Percentiles rank a stretch among this genome's conserved stretches.
These are phyloP conservation scores for Cylas formicarius DNA, from an alignment of 1,140 invertebrate species.

Conservation along the genomic window DNA sequence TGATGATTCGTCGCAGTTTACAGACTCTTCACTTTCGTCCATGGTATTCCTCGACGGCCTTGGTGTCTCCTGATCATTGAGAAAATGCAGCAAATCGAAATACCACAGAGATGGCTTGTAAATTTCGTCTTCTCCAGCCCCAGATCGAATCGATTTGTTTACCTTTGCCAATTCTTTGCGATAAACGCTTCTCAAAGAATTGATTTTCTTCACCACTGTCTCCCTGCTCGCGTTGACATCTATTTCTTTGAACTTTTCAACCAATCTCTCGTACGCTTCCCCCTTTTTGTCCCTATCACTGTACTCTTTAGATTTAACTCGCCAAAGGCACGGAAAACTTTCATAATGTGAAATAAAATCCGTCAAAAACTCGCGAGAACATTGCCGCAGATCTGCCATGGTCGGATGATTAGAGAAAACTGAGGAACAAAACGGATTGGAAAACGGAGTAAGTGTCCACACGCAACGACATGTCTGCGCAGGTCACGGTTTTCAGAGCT, in stretches of 20 bases:
- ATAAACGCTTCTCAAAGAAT: slow-evolving; percentile 26
- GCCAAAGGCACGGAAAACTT: slow-evolving; percentile 33
- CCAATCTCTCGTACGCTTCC: slow-evolving; percentile 28
- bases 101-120: slow-evolving; percentile 29
- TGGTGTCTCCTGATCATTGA: slow-evolving; percentile 25
- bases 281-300: slow-evolving; percentile 27
- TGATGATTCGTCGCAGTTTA: background rate
- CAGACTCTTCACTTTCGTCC: slow-evolving; percentile 5
- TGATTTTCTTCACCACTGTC: slow-evolving; percentile 35
- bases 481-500: too few species aligned
- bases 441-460: too few species aligned
- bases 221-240: too few species aligned
- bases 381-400: slow-evolving; percentile 1
- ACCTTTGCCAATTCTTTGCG: slow-evolving; percentile 8
- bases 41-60: slow-evolving; percentile 8
- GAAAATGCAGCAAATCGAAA: slow-evolving; percentile 13
- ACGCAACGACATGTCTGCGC: too few species aligned
- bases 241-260: slow-evolving; percentile 28
- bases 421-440: too few species aligned
- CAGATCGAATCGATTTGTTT: slow-evolving; percentile 4
- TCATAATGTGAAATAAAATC: slow-evolving; percentile 27
- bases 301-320: slow-evolving; percentile 32
- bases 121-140: slow-evolving; percentile 14
- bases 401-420: too few species aligned
- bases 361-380: background rate